Conservation (phyloP, 30 jellyfish, hydroid and myxozoan species). For the Chironex yamaguchii region DNA sequence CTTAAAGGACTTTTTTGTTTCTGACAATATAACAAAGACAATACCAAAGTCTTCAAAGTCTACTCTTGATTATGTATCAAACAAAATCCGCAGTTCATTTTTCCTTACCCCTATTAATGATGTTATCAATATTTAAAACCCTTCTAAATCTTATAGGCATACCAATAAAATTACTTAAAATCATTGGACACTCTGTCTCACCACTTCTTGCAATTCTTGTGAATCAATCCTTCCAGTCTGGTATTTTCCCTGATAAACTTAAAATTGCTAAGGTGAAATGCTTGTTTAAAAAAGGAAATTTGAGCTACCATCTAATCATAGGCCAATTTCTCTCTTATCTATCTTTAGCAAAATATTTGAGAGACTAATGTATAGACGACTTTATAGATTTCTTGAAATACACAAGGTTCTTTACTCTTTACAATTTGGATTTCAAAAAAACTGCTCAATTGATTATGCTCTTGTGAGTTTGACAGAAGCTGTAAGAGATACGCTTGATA, state of each 20-base stretch:
- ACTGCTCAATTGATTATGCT: slow-evolving; percentile 40
- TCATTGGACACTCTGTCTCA: slow-evolving; percentile 24
- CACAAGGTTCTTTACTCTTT: slow-evolving; percentile 20
- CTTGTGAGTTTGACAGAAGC: slow-evolving; percentile 59
- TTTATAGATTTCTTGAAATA: slow-evolving; percentile 31
- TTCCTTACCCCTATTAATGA: slow-evolving; percentile 54
- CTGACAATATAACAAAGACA: slow-evolving; percentile 48
- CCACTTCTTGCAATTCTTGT: slow-evolving; percentile 47
- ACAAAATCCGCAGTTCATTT: slow-evolving; percentile 20
- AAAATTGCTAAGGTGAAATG: slow-evolving; percentile 41
- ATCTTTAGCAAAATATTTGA: slow-evolving; percentile 51
- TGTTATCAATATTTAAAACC: slow-evolving; percentile 18
- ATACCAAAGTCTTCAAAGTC: slow-evolving; percentile 20
- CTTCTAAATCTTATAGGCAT: slow-evolving; percentile 57
- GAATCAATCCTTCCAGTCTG: slow-evolving; percentile 33
- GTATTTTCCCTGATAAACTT: slow-evolving; percentile 19
- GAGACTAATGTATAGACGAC: slow-evolving; percentile 47
- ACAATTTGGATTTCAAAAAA: slow-evolving; percentile 51
- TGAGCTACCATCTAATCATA: slow-evolving; percentile 26
- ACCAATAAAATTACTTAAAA: slow-evolving; percentile 48
- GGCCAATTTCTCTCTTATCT: slow-evolving; percentile 53
- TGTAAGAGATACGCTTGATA: slow-evolving; percentile 60
- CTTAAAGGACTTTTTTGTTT: slow-evolving; percentile 33
- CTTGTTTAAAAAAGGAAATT: slow-evolving; percentile 59
- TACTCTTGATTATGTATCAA: slow-evolving; percentile 31